Evolutionary conservation across 53 echinoderm and acorn worm species (phyloP).

Genomic region (Hippasteria phrygiana): DNA sequence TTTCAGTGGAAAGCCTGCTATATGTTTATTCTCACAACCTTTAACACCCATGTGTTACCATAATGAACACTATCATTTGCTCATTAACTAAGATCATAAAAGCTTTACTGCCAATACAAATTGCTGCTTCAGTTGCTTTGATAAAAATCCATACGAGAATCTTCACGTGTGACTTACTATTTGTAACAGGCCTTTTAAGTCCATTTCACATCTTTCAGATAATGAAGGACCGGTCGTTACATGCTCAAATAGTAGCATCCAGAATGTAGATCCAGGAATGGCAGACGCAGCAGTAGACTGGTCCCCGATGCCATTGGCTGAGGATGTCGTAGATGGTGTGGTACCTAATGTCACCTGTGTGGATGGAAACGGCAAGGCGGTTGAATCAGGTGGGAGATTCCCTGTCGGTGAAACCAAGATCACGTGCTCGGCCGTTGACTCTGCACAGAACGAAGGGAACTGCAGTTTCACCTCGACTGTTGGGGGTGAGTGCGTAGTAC

Average conservation of each 20-base stretch:
- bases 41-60: no score
- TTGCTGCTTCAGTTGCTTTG: neutral
- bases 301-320: conserved; percentile 27
- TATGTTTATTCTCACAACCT: no score
- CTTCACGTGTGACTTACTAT: neutral
- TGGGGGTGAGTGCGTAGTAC: neutral
- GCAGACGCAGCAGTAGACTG: conserved; percentile 21
- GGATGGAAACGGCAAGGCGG: neutral
- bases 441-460: conserved; percentile 11
- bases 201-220: conserved; percentile 3
- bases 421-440: neutral
- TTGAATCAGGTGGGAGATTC: conserved; percentile 12
- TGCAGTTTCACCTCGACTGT: conserved; percentile 34
- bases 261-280: conserved; percentile 10
- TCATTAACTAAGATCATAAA: no score
- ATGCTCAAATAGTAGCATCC: neutral
- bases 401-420: neutral
- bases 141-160: neutral
- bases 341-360: conserved; percentile 15
- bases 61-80: no score
- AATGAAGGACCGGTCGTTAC: conserved; percentile 26
- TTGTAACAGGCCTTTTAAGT: neutral
- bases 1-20: no score
- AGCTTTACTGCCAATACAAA: neutral
- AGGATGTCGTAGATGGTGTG: conserved; percentile 26